These are phyloP conservation scores for Seriola rivoliana DNA, from an alignment of 2,113 vertebrate species.

Conservation along the genomic window DNA sequence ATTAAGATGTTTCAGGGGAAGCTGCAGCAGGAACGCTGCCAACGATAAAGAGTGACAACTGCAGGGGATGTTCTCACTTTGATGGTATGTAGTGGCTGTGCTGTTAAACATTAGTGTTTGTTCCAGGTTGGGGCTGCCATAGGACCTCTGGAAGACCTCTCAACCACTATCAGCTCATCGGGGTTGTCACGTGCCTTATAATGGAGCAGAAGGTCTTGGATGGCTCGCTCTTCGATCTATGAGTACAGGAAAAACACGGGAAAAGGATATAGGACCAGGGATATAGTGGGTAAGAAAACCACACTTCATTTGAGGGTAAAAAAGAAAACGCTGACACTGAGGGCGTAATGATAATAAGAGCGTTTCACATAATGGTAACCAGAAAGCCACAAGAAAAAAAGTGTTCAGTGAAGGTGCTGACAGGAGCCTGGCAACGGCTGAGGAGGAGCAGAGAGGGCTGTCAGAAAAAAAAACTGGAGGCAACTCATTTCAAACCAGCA, in stretches of 20 bases:
- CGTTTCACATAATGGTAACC: constrained; percentile 56
- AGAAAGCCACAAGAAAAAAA: constrained; percentile 36
- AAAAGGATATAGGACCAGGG: not conserved
- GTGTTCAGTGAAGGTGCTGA: constrained; percentile 39
- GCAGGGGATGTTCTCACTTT: constrained; percentile 38
- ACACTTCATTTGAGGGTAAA: constrained; percentile 7
- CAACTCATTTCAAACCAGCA: constrained; percentile 24
- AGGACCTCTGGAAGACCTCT: constrained; percentile 91
- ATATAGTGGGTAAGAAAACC: constrained; percentile 27
- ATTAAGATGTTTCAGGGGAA: not conserved
- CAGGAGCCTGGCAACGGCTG: constrained; percentile 56
- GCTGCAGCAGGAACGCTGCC: constrained; percentile 7
- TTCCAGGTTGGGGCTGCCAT: constrained; percentile 94
- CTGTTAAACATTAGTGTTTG: constrained; percentile 86
- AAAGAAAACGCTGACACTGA: constrained; percentile 54
- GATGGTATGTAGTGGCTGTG: constrained; percentile 26
- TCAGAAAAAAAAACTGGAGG: constrained; percentile 1
- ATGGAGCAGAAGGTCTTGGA: constrained; percentile 93
- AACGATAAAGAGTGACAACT: constrained; percentile 7
- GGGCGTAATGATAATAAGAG: constrained; percentile 40
- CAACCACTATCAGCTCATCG: constrained; percentile 94
- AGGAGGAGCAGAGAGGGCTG: constrained; percentile 6
- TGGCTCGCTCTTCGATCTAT: constrained; percentile 95
- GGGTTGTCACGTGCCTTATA: constrained; percentile 93
- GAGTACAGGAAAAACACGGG: constrained; percentile 11